Conservation (phyloP, 2,888 invertebrate genomes). For the Schrankia costaestrigalis region DNA sequence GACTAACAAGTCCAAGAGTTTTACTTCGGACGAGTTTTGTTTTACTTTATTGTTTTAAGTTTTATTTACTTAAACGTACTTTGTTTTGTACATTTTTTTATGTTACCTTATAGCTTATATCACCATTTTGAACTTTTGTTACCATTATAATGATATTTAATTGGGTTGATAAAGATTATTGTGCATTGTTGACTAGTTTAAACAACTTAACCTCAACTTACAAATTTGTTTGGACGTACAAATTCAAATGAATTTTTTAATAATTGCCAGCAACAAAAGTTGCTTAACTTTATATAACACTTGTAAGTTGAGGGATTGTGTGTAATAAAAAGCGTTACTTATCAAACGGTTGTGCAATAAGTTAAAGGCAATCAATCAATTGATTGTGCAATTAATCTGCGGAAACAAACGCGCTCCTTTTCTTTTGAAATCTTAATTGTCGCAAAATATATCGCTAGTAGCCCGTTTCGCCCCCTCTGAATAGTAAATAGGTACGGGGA, state of each 20-base stretch:
- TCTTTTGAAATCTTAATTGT: constrained; percentile 76
- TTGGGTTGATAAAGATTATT: constrained; percentile 40
- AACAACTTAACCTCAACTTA: constrained; percentile 15
- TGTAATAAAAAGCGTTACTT: constrained; percentile 43
- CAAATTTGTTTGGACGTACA: constrained; percentile 13
- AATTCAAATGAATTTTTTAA: constrained; percentile 16
- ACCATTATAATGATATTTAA: constrained; percentile 58
- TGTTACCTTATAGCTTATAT: constrained; percentile 57
- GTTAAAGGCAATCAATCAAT: constrained; percentile 41
- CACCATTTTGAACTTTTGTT: constrained; percentile 67
- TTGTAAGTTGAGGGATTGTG: constrained; percentile 36
- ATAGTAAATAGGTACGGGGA: constrained; percentile 71
- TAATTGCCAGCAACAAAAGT: constrained; percentile 22
- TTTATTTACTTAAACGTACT: constrained; percentile 54
- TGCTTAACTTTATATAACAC: constrained; percentile 31
- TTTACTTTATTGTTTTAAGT: constrained; percentile 49
- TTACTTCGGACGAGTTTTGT: constrained; percentile 50
- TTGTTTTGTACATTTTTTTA: constrained; percentile 45
- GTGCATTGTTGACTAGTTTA: constrained; percentile 37
- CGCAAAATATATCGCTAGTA: constrained; percentile 73
- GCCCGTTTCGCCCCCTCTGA: constrained; percentile 72
- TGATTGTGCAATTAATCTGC: constrained; percentile 54
- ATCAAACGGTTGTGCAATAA: constrained; percentile 49
- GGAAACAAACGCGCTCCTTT: constrained; percentile 53
- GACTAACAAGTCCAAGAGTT: constrained; percentile 58